Conservation (phyloP, 2,888 invertebrate genomes). For the Acanthoscelides obtectus region DNA sequence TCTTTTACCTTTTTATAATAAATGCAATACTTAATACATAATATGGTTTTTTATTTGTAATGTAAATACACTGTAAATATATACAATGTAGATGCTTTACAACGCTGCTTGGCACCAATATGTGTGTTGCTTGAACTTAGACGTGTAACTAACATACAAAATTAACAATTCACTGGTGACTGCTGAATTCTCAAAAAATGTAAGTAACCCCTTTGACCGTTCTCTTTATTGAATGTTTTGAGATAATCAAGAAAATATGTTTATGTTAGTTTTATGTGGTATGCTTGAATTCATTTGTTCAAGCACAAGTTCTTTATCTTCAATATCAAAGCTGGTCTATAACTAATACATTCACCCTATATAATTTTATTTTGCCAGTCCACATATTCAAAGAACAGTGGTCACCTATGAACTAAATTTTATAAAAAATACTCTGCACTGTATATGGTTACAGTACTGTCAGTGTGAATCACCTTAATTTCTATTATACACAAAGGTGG, state of each 20-base stretch:
- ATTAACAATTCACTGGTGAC: not conserved
- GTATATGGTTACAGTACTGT: not conserved
- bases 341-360: no score
- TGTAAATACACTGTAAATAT: not conserved
- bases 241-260: no score
- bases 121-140: not conserved
- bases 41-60: not conserved
- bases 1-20: slow-evolving; percentile 7
- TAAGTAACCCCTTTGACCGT: not conserved
- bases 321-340: no score
- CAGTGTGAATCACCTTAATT: not conserved
- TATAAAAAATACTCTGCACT: not conserved
- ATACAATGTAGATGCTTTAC: not conserved
- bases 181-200: not conserved
- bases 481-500: not conserved
- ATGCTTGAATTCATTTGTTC: no score
- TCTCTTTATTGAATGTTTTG: no score
- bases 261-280: no score
- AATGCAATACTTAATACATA: not conserved
- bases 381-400: not conserved
- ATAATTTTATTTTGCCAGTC: no score
- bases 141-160: not conserved
- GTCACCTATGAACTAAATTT: not conserved
- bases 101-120: not conserved
- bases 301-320: no score